Percentiles rank a stretch among this genome's conserved stretches.
Conservation (phyloP, 2,113 vertebrate species). For the Lepus europaeus region DNA sequence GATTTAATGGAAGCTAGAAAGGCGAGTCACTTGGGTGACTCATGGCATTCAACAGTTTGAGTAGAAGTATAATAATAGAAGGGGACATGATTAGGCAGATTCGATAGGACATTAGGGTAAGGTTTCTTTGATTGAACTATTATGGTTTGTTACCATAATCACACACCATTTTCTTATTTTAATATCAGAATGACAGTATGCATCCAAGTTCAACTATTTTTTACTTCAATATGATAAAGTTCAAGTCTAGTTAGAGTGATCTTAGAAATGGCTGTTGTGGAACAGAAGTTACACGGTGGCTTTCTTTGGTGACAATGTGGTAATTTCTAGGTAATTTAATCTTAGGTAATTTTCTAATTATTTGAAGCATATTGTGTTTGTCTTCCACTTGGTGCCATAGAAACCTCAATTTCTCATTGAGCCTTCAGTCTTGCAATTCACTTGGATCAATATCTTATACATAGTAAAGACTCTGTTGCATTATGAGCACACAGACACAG, state of each 20-base stretch:
- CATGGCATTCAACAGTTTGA: neutral
- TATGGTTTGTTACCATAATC: neutral
- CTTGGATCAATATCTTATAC: neutral
- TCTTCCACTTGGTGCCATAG: neutral
- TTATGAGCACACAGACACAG: neutral
- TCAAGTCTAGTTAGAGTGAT: neutral
- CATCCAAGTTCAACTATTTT: neutral
- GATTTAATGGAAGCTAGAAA: neutral
- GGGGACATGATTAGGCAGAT: neutral
- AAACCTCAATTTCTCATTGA: neutral
- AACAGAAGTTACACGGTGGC: neutral
- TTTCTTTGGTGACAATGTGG: neutral
- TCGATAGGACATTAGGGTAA: neutral
- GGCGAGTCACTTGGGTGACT: accelerated
- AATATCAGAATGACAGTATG: neutral
- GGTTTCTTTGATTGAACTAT: neutral
- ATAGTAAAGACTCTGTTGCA: neutral
- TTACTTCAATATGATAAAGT: slow-evolving; percentile 11
- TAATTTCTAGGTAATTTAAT: slow-evolving; percentile 4
- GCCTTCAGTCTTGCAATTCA: neutral
- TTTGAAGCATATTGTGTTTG: neutral
- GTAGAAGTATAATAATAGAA: neutral
- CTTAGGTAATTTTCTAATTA: neutral
- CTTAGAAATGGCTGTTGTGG: neutral
- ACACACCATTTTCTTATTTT: neutral